Conservation (phyloP, 2,888 invertebrate species). For the Tortricodes alternella region DNA sequence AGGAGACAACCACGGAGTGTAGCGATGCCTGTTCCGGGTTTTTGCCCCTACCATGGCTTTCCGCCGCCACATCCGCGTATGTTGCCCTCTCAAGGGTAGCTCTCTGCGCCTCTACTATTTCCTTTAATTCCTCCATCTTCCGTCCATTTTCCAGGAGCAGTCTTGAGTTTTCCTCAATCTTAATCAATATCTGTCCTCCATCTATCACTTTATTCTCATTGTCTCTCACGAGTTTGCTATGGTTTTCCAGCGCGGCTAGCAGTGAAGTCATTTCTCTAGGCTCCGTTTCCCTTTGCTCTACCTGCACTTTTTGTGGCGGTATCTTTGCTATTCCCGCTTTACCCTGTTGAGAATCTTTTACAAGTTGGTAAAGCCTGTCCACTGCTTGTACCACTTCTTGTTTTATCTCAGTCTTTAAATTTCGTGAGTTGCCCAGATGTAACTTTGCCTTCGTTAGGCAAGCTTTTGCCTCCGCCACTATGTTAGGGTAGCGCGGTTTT, state of each 20-base stretch:
- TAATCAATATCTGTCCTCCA: too few species aligned
- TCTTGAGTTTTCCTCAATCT: too few species aligned
- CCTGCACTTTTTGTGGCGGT: too few species aligned
- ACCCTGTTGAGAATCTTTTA: slow-evolving; percentile 13
- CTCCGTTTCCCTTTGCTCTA: too few species aligned
- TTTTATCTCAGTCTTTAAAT: slow-evolving; percentile 10
- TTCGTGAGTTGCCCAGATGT: neutral
- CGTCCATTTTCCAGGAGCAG: too few species aligned
- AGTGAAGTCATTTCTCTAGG: too few species aligned
- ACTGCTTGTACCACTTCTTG: neutral
- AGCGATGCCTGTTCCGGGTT: neutral
- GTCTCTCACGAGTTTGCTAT: neutral
- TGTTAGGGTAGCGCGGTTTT: too few species aligned
- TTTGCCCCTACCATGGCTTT: too few species aligned
- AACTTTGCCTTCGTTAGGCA: slow-evolving; percentile 9
- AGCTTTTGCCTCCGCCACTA: slow-evolving; percentile 26
- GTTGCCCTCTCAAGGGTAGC: neutral
- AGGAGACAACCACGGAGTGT: slow-evolving; percentile 1
- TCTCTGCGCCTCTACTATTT: neutral
- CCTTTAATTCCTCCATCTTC: neutral
- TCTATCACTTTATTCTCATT: too few species aligned
- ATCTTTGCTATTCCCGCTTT: neutral
- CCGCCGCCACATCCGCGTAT: neutral
- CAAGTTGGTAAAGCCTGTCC: slow-evolving; percentile 19
- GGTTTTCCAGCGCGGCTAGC: neutral